Conservation (phyloP, 2,113 vertebrate species). For the Enhydra lutris region DNA sequence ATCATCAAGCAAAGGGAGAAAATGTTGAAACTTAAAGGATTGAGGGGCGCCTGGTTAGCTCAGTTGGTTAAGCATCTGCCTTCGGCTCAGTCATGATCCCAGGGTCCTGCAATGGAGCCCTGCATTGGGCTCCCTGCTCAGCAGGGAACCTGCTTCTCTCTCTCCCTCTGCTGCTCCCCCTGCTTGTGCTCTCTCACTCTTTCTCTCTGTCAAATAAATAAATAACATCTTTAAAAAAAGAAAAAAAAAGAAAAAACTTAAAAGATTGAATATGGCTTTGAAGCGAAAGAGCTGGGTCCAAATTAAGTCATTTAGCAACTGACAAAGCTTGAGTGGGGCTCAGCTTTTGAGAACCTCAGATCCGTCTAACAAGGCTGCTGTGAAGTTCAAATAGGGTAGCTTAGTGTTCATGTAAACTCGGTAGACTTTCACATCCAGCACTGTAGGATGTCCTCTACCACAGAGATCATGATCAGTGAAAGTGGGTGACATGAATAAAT, state of each 20-base stretch:
- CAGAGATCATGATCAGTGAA: neutral
- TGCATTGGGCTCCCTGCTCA: no score
- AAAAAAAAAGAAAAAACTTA: neutral
- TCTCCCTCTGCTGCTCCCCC: no score
- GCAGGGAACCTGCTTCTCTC: no score
- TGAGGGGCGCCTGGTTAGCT: neutral
- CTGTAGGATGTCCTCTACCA: neutral
- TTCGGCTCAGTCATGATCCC: no score
- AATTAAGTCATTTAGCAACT: neutral
- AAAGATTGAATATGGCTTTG: neutral
- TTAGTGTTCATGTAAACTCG: neutral
- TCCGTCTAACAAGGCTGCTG: neutral
- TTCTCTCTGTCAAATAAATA: neutral
- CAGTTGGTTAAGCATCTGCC: neutral
- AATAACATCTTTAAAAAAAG: neutral
- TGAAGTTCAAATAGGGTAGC: neutral
- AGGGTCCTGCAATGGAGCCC: no score
- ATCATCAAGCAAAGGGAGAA: neutral
- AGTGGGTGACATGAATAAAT: neutral
- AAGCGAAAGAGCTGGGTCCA: neutral
- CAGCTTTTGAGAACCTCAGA: neutral
- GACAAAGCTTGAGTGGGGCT: neutral
- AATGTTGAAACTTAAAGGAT: neutral
- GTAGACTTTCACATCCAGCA: neutral
- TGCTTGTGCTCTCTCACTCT: no score